A percentile compares a stretch with the other conserved stretches of the same genome.
Evolutionary conservation across 2,113 vertebrate species (phyloP).

Genomic region (Indicator indicator): DNA sequence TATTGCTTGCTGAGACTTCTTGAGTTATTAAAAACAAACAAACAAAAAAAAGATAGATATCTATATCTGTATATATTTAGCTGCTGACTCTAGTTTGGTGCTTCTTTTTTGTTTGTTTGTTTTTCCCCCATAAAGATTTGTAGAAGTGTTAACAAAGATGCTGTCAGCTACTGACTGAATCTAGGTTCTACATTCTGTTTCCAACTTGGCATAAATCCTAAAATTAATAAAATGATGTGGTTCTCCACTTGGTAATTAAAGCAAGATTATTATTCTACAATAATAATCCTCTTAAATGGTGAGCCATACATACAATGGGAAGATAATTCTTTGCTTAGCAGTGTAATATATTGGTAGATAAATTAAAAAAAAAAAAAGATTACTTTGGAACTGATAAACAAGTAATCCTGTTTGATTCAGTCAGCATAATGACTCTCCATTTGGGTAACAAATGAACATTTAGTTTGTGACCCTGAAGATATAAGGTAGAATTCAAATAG

Average conservation of each 20-base stretch:
- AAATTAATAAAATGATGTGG: constrained; percentile 53
- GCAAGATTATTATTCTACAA: constrained; percentile 47
- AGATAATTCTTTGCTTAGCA: constrained; percentile 43
- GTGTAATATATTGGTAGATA: constrained; percentile 48
- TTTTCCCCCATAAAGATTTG: neutral
- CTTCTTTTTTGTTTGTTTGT: neutral
- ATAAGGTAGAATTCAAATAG: neutral
- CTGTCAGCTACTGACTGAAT: constrained; percentile 17
- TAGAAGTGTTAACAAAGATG: constrained; percentile 6
- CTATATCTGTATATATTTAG: neutral
- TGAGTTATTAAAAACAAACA: neutral
- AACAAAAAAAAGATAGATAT: neutral
- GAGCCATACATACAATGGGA: constrained; percentile 25
- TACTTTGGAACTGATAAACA: constrained; percentile 62
- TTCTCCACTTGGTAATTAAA: constrained; percentile 57
- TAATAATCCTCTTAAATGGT: constrained; percentile 63
- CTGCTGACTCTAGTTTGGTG: neutral
- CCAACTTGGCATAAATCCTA: constrained; percentile 51
- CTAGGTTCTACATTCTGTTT: constrained; percentile 39
- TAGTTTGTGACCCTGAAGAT: constrained; percentile 39
- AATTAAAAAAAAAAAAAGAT: constrained; percentile 28
- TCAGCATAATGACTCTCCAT: constrained; percentile 43
- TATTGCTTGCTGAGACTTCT: neutral
- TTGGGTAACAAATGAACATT: constrained; percentile 34
- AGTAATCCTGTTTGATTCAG: constrained; percentile 44